Base-by-base conservation (phyloP, 2,888 invertebrate genomes). In the Troglohyphantes excavatus region DNA sequence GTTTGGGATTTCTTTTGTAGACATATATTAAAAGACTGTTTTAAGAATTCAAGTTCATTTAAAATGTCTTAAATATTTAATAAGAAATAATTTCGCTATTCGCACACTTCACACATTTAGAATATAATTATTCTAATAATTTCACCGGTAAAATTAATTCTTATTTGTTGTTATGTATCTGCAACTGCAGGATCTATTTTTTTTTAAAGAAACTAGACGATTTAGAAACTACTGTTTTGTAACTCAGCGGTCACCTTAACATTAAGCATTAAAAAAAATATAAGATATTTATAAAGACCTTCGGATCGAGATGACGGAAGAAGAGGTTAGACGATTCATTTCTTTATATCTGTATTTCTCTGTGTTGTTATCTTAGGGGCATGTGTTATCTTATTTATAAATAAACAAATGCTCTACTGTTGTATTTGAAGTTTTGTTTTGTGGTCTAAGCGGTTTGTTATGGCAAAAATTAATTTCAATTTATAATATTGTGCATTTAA, bases 371-470 rank as follows among this genome's bases (percentile, higher is more conserved):
- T 67, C 39, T 53, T 53, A 29, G 21, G 23, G 17, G 61, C 63
- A 39, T 63, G 17, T 19, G 23, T 46, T 68, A 43, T 68, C 53
- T 70, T 59, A 26, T 70, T 82, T 82, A 70, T 26, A 82, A 82
- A 82, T 82, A 82, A 82, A 61, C 61, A 82, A 39, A 39, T 67
- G 33, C 39, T 70, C 82, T 82, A 72, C 70, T 63, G 3, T 26
- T 78, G 19, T 33, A 19, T 21, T 21, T 65, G 17, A 65, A 23
- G 21, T 7, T 43, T 26, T 11, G 5, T 13, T 43, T 79, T 6
- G 13, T 9, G 17, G 17, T 23, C 17, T n/a, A 53, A 75, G n/a
- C 23, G 3, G 3, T 39, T n/a, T n/a, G n/a, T n/a, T n/a, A n/a
- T n/a, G n/a, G n/a, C 39, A 27, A 23, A 23, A 7, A 46, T n/a